Evolutionary conservation across 2,797 vertebrate species (phyloP).

Genomic region (Liasis olivaceus): DNA sequence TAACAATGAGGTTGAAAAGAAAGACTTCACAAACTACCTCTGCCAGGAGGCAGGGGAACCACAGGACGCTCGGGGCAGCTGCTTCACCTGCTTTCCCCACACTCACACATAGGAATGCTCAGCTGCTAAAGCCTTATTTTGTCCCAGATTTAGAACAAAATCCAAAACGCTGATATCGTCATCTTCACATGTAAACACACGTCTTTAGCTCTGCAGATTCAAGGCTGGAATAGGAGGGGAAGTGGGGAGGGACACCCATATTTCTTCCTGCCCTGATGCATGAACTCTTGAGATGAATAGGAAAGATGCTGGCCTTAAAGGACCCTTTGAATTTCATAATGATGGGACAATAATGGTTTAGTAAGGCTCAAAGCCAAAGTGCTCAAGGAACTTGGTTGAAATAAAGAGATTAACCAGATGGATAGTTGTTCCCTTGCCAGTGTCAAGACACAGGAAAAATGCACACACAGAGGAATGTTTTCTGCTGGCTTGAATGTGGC

Average conservation of each 20-base stretch:
- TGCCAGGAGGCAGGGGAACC: neutral
- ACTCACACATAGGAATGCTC: neutral
- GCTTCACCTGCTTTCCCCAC: neutral
- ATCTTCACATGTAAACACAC: neutral
- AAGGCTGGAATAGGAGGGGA: neutral
- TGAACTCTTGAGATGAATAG: neutral
- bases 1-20: slow-evolving; percentile 21
- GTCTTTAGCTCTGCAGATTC: neutral
- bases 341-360: slow-evolving; percentile 1
- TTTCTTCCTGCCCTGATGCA: neutral
- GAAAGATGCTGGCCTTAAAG: slow-evolving; percentile 5
- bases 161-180: neutral
- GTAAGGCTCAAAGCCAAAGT: neutral
- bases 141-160: slow-evolving; percentile 13
- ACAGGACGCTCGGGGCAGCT: slow-evolving; percentile 2
- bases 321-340: slow-evolving; percentile 7
- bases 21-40: slow-evolving; percentile 24
- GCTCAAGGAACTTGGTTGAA: neutral
- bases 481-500: neutral
- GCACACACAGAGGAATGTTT: neutral
- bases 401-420: slow-evolving; percentile 5
- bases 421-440: neutral
- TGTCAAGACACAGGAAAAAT: neutral
- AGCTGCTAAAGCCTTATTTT: slow-evolving; percentile 9
- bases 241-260: neutral